A percentile compares a stretch with the other conserved stretches of the same genome.
Evolutionary conservation across 2,888 invertebrate genomes (phyloP).

Genomic region (Mystacides longicornis): DNA sequence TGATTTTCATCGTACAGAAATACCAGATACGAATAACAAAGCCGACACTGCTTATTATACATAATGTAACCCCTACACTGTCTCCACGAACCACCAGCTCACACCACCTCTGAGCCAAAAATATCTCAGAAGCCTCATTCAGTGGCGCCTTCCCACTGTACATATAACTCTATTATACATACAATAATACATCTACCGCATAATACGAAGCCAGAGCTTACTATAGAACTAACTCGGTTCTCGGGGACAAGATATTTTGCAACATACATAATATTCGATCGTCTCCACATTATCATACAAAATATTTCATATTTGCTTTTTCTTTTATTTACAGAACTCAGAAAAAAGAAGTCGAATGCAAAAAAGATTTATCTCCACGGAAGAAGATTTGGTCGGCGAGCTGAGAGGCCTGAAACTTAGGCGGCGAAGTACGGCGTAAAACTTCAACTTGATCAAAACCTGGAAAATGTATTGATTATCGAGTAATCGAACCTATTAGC

Average conservation of each 20-base stretch:
- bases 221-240: too few species aligned
- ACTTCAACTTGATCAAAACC: not conserved
- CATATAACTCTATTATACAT: too few species aligned
- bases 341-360: constrained; percentile 43
- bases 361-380: constrained; percentile 57
- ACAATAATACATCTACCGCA: too few species aligned
- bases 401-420: constrained; percentile 59
- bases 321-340: constrained; percentile 32
- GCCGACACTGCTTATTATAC: not conserved
- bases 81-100: not conserved
- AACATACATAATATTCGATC: too few species aligned
- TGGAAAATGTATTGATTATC: not conserved
- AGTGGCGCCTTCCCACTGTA: not conserved
- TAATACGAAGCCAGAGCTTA: too few species aligned
- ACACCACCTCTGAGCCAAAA: not conserved
- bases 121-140: not conserved
- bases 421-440: constrained; percentile 52
- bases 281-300: too few species aligned
- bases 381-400: constrained; percentile 56
- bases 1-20: not conserved
- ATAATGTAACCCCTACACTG: too few species aligned
- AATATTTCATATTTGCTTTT: not conserved
- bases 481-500: not conserved
- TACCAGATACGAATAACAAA: not conserved
- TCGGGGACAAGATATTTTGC: too few species aligned